A percentile compares a stretch with the other conserved stretches of the same genome.
Conservation (phyloP, 2,113 vertebrate genomes). For the Caretta caretta region DNA sequence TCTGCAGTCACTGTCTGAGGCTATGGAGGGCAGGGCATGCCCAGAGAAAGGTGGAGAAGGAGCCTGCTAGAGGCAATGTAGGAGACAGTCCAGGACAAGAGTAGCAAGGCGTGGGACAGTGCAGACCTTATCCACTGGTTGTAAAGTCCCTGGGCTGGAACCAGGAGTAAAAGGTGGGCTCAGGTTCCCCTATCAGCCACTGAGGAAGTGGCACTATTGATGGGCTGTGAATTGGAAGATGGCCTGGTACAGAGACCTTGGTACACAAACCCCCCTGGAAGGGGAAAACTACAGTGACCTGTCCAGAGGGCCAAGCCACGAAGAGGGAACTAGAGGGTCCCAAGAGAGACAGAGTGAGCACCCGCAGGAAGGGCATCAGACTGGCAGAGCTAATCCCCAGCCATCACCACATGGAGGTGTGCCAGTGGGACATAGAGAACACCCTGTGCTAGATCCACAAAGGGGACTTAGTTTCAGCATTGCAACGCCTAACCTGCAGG, state of each 20-base stretch:
- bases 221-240: not conserved
- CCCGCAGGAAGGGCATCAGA: not conserved
- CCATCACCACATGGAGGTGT: too few species aligned
- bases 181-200: not conserved
- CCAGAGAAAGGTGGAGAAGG: not conserved
- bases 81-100: not conserved
- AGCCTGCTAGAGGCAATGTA: not conserved
- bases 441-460: too few species aligned
- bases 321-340: not conserved
- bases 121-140: not conserved
- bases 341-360: not conserved
- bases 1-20: not conserved
- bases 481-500: not conserved
- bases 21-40: not conserved
- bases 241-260: not conserved
- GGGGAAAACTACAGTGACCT: not conserved
- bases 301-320: not conserved
- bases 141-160: not conserved
- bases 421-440: too few species aligned
- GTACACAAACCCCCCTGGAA: not conserved
- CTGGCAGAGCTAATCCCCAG: not conserved
- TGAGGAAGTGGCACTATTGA: not conserved
- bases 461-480: not conserved
- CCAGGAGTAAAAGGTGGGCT: not conserved
- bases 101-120: not conserved